These are phyloP conservation scores for Gallinago undulata DNA, from an alignment of 2,113 vertebrate genomes.

Conservation along the genomic window DNA sequence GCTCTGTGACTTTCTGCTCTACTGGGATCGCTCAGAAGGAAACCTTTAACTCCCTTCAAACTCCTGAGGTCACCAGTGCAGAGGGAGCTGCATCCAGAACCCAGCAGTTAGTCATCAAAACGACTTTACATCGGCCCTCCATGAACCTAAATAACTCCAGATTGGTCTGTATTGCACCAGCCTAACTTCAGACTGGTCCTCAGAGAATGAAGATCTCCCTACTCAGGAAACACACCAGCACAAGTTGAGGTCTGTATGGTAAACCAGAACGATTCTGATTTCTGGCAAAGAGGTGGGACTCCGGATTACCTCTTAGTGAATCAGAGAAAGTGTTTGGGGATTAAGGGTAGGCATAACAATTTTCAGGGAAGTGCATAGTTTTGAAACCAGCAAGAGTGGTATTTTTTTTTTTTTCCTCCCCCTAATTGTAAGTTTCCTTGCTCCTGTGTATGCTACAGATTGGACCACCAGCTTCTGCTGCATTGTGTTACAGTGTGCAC, in stretches of 20 bases:
- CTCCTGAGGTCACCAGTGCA: background rate
- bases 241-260: conserved; percentile 39
- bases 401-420: background rate
- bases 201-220: conserved; percentile 13
- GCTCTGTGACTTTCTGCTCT: conserved; percentile 51
- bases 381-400: background rate
- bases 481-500: background rate
- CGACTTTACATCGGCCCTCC: conserved; percentile 25
- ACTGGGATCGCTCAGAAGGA: conserved; percentile 32
- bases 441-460: background rate
- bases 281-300: background rate
- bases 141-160: conserved; percentile 9
- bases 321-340: background rate
- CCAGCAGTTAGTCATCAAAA: conserved; percentile 13
- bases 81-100: conserved; percentile 34
- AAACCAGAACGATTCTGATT: background rate
- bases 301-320: background rate
- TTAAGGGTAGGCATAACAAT: background rate
- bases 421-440: background rate
- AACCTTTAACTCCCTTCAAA: conserved; percentile 19
- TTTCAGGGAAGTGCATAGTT: conserved; percentile 3
- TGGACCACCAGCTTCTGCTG: background rate
- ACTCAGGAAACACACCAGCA: conserved; percentile 16
- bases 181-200: background rate
- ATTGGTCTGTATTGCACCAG: background rate